Evolutionary conservation across 2,888 invertebrate species (phyloP).

Genomic region (Argynnis bischoffii): DNA sequence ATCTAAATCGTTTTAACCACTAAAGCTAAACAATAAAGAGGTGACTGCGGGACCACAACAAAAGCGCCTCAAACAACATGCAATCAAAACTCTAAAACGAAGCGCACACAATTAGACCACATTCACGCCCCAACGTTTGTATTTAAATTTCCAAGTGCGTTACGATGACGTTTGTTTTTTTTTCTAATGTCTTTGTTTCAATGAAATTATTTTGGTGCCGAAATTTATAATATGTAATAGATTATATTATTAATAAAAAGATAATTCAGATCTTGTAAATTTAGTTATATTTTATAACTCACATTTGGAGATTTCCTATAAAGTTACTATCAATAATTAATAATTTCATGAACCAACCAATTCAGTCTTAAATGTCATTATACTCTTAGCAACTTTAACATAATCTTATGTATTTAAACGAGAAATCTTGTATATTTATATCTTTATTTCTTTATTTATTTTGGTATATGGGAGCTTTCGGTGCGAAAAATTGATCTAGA

Average conservation of each 20-base stretch:
- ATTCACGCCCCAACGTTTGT: slow-evolving; percentile 71
- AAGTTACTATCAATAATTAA: no score
- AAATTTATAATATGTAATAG: not conserved
- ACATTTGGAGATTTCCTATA: no score
- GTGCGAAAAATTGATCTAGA: no score
- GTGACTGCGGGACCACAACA: slow-evolving; percentile 48
- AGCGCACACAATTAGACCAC: slow-evolving; percentile 63
- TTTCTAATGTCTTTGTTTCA: slow-evolving; percentile 50
- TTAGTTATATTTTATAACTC: no score
- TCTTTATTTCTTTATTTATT: no score
- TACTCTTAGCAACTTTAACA: no score
- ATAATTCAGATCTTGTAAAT: not conserved
- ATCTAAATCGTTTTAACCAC: slow-evolving; percentile 13
- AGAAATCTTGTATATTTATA: no score
- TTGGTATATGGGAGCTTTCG: no score
- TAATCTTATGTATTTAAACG: no score
- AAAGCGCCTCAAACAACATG: slow-evolving; percentile 67
- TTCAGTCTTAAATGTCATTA: no score
- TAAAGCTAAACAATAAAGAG: slow-evolving; percentile 31
- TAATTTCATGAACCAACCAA: no score
- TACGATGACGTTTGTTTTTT: slow-evolving; percentile 41
- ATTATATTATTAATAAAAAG: not conserved
- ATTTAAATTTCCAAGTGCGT: slow-evolving; percentile 66
- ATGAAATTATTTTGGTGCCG: slow-evolving; percentile 31
- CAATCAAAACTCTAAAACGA: slow-evolving; percentile 72